phyloP scores from a whole-genome alignment of 2,113 vertebrate genomes.

The Dolichallabes microphthalmus region DNA sequence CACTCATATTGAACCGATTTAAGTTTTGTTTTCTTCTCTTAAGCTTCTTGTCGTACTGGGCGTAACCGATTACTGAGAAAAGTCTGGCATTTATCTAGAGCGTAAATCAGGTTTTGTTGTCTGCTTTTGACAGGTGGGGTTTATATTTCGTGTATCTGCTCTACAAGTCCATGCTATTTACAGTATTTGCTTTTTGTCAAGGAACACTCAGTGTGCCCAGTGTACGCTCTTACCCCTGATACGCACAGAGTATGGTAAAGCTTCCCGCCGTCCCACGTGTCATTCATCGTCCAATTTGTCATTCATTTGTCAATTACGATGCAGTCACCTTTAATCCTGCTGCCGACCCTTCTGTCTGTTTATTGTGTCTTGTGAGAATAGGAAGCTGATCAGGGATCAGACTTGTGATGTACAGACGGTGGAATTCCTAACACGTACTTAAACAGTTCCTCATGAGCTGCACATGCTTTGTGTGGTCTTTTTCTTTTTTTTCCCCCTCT shows the following conservation, averaged over 20 bases:
- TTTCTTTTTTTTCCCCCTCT: not conserved
- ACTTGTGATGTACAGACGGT: constrained; percentile 35
- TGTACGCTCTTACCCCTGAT: too few relatives aligned
- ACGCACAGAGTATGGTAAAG: not conserved
- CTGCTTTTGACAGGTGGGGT: not conserved
- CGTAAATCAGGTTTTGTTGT: not conserved
- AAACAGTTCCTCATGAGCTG: constrained; percentile 47
- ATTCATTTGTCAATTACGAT: not conserved
- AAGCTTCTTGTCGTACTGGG: not conserved
- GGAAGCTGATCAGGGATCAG: not conserved
- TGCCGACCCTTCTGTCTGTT: constrained; percentile 12
- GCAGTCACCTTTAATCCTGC: not conserved
- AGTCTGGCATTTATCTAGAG: not conserved
- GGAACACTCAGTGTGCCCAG: not conserved
- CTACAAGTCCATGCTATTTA: constrained; percentile 16
- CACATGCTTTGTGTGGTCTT: constrained; percentile 38
- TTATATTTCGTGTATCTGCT: not conserved
- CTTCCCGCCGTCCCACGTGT: not conserved
- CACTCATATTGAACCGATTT: not conserved
- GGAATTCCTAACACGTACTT: constrained; percentile 46
- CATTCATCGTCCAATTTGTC: not conserved
- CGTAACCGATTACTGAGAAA: not conserved
- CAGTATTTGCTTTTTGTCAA: not conserved
- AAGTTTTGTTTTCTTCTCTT: not conserved
- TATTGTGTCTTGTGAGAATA: not conserved